Conservation (phyloP, 2,113 vertebrate species). For the Cygnus buccinator region DNA sequence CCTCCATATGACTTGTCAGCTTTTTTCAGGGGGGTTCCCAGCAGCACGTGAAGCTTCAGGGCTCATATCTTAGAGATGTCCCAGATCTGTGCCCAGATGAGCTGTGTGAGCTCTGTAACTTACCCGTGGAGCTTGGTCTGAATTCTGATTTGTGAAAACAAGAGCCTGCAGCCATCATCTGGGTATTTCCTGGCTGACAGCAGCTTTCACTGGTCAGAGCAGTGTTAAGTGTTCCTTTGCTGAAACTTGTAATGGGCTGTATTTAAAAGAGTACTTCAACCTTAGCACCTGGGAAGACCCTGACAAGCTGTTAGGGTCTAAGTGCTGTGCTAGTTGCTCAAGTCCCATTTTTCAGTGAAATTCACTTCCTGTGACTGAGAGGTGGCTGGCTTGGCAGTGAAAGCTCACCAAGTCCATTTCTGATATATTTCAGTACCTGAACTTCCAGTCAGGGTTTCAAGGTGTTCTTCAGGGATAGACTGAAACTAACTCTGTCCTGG, state of each 20-base stretch:
- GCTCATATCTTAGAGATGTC: background rate
- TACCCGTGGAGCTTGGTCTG: background rate
- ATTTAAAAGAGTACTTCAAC: background rate
- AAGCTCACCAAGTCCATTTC: rapidly evolving
- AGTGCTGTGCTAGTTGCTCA: background rate
- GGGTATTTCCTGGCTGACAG: background rate
- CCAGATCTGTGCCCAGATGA: background rate
- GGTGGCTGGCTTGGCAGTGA: background rate
- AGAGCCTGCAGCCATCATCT: background rate
- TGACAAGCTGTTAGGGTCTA: background rate
- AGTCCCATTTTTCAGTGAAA: background rate
- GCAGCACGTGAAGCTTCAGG: background rate
- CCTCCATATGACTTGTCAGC: background rate
- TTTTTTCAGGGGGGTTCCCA: background rate
- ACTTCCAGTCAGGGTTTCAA: background rate
- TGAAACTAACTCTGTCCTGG: background rate
- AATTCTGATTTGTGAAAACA: background rate
- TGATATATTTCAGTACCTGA: background rate
- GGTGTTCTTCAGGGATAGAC: background rate
- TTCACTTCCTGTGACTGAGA: background rate
- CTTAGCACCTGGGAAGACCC: background rate
- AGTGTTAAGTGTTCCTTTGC: background rate
- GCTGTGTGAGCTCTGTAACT: background rate
- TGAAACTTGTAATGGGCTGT: background rate
- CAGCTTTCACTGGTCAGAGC: background rate